Conservation (phyloP, 1,140 invertebrate species). For the Scaptomyza montana region DNA sequence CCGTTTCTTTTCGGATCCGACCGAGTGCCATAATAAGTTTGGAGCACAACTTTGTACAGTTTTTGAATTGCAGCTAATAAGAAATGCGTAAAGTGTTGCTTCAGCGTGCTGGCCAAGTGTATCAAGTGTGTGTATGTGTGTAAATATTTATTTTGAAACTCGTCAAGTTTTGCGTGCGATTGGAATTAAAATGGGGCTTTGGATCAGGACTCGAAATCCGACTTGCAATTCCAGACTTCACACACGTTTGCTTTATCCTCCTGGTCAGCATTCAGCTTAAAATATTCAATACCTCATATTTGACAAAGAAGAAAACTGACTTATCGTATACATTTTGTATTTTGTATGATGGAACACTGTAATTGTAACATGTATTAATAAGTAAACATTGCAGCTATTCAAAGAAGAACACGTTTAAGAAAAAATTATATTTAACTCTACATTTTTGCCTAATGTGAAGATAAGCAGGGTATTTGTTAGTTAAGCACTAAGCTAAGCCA, state of each 20-base stretch:
- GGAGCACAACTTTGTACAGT: conserved; percentile 37
- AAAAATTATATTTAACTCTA: too few species aligned
- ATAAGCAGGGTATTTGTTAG: neutral
- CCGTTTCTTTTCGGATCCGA: conserved; percentile 28
- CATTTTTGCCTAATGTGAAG: too few species aligned
- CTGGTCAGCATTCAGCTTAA: conserved; percentile 37
- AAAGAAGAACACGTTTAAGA: too few species aligned
- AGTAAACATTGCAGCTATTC: too few species aligned
- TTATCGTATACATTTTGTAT: neutral
- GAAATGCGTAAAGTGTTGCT: conserved; percentile 73
- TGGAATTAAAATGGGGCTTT: conserved; percentile 47
- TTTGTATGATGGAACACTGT: too few species aligned
- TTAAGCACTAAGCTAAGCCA: neutral
- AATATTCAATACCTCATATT: conserved; percentile 1
- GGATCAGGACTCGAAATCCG: conserved; percentile 13
- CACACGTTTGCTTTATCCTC: conserved; percentile 30
- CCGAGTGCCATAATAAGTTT: conserved; percentile 62
- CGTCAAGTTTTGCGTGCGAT: conserved; percentile 57
- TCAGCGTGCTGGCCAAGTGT: conserved; percentile 23
- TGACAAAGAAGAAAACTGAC: neutral
- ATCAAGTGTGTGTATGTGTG: conserved; percentile 29
- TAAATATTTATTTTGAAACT: conserved; percentile 74
- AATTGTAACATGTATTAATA: too few species aligned
- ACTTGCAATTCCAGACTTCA: conserved; percentile 6
- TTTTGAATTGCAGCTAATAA: conserved; percentile 66